Evolutionary conservation across 2,797 vertebrate species (phyloP), one percentile per base, ranked within the genome.

Genomic region (Onychomys torridus): DNA sequence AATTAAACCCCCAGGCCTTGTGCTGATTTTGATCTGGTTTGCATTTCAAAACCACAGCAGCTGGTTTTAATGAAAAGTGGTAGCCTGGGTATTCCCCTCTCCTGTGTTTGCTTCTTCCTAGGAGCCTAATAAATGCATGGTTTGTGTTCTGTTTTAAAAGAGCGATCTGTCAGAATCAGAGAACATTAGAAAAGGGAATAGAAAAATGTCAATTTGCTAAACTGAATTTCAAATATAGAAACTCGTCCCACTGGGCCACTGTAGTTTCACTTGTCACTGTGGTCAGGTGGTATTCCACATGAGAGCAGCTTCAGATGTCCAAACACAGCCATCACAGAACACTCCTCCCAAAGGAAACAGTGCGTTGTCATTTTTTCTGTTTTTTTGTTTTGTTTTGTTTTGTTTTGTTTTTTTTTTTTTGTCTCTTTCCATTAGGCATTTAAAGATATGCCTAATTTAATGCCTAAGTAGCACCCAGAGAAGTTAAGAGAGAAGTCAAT

Each of bases 21-120:
- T n/a, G 75, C 88, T 65, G 71, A 89, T 95, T 92, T 94, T 83
- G 55, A 96, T 96, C 93, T 96, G 46, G 67, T 96, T 96, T 96
- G 90, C 91, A 89, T 95, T 95, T 96, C 81, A 92, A 97, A 96
- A 85, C 52, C 87, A 79, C 37, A 94, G 82, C 75, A 82, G 90
- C 95, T 96, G 92, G 90, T 94, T 96, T 95, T 82, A 88, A 95
- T 94, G 89, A 95, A 91, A 96, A 97, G 87, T 90, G 90, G 96
- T 82, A 96, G 71, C 73, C 94, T 84, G 71, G 90, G 77, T 55
- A 63, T n/a, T n/a, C 78, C 90, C 78, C 61, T 86, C 81, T 90
- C 94, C 93, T 77, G 49, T 85, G 85, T 89, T 96, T 94, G 97
- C 95, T 96, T 96, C 92, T 97, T 96, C 67, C 37, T 76, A 86